Conservation (phyloP, 2,797 vertebrate genomes). For the Propithecus deckenii region DNA sequence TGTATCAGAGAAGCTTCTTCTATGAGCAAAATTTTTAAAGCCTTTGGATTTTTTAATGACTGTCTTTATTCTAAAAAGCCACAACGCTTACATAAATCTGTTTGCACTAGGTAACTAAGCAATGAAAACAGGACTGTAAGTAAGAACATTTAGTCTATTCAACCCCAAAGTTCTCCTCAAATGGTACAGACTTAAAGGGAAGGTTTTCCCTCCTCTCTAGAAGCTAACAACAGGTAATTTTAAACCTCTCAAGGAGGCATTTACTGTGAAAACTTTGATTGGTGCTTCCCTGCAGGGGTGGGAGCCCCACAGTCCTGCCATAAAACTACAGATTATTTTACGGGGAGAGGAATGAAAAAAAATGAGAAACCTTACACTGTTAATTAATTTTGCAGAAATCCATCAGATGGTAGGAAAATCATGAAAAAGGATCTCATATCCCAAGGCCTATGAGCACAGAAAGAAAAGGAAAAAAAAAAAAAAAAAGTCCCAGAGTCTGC, state of each 20-base stretch:
- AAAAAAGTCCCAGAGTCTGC: background rate
- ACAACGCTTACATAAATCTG: background rate
- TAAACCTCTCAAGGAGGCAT: background rate
- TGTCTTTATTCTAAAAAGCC: constrained; percentile 37
- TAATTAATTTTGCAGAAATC: constrained; percentile 36
- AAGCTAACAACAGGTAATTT: background rate
- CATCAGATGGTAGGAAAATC: background rate
- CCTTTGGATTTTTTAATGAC: background rate
- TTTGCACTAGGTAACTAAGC: background rate
- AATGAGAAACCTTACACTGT: background rate
- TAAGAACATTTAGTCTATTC: background rate
- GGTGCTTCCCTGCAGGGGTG: background rate
- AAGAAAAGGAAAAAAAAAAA: background rate
- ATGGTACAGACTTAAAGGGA: background rate
- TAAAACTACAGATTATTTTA: background rate
- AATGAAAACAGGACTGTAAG: background rate
- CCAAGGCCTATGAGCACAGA: background rate
- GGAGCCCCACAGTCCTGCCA: background rate
- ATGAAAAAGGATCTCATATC: background rate
- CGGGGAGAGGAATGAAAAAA: background rate
- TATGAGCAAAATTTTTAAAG: constrained; percentile 16
- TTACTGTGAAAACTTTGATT: background rate
- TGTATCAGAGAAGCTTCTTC: background rate
- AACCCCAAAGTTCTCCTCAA: background rate
- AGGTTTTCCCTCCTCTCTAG: background rate